Conservation (phyloP, 2,113 vertebrate species). For the Neomonachus schauinslandi region DNA sequence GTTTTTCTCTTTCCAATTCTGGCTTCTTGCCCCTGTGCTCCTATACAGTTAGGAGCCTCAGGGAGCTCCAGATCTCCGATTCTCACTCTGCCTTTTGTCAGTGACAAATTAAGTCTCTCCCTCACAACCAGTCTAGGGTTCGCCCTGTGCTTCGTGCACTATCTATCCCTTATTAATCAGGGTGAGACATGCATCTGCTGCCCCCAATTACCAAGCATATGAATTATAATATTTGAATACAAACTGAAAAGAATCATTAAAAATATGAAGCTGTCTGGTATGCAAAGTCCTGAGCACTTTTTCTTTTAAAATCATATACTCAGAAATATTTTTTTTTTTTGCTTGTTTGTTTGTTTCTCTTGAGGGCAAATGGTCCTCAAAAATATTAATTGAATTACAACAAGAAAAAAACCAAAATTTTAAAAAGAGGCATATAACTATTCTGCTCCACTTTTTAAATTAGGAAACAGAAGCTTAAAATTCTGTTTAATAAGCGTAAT, state of each 20-base stretch:
- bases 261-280: neutral
- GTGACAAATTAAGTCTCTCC: neutral
- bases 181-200: neutral
- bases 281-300: neutral
- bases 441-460: neutral
- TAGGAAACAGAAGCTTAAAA: neutral
- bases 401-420: neutral
- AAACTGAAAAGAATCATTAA: neutral
- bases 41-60: neutral
- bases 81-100: neutral
- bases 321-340: neutral
- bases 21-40: neutral
- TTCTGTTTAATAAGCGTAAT: neutral
- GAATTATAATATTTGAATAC: neutral
- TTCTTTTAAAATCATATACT: neutral
- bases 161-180: neutral
- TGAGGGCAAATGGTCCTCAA: neutral
- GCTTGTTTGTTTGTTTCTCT: neutral
- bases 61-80: neutral
- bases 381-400: conserved; percentile 31
- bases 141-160: neutral
- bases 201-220: neutral
- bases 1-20: conserved; percentile 43
- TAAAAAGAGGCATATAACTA: neutral
- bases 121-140: neutral